Conservation (phyloP, 2,888 invertebrate genomes). For the Limnephilus rhombicus region DNA sequence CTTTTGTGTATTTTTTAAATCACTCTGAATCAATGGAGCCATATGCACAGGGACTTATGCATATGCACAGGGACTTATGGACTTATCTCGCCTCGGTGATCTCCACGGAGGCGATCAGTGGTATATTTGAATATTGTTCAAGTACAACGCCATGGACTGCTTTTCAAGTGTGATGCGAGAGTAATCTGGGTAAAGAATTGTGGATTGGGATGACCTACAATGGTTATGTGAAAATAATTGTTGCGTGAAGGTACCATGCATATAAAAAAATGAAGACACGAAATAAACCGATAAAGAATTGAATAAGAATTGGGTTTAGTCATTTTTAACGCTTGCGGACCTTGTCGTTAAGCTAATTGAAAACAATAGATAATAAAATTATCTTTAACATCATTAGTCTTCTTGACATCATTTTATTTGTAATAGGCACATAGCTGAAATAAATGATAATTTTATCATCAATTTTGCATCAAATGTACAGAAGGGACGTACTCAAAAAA, state of each 20-base stretch:
- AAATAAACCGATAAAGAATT: neutral
- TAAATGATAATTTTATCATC: neutral
- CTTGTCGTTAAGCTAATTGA: neutral
- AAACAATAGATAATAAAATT: too few species aligned
- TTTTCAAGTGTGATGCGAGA: constrained; percentile 44
- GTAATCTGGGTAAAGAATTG: constrained; percentile 47
- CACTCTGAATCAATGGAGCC: constrained; percentile 54
- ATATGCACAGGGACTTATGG: constrained; percentile 13
- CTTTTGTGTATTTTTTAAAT: constrained; percentile 48
- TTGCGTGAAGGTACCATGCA: neutral
- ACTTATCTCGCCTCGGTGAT: constrained; percentile 23
- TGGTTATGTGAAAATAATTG: neutral
- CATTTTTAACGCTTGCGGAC: neutral
- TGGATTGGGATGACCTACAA: neutral
- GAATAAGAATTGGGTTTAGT: neutral
- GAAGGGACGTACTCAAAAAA: too few species aligned
- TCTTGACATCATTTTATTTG: neutral
- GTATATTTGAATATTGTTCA: constrained; percentile 44
- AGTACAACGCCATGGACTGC: constrained; percentile 30
- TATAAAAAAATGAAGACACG: neutral
- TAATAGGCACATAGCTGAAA: neutral
- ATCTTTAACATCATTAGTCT: too few species aligned
- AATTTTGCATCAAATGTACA: neutral
- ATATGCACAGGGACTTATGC: constrained; percentile 10
- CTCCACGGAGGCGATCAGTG: constrained; percentile 45